A percentile compares a stretch with the other conserved stretches of the same genome.
phyloP scores from a whole-genome alignment of 2,888 invertebrate species.

The Hedya salicella region DNA sequence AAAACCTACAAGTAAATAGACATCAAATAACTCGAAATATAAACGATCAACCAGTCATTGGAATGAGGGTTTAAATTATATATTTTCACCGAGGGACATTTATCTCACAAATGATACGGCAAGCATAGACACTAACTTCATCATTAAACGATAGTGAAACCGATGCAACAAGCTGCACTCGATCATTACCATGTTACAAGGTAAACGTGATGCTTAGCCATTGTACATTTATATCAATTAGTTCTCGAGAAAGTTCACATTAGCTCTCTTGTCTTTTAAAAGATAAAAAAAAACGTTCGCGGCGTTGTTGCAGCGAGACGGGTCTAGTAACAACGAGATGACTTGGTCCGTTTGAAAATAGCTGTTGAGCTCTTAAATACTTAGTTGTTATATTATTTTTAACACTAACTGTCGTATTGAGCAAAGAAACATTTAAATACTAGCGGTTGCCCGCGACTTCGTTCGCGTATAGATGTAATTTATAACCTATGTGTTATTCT shows the following conservation, averaged over 20 bases:
- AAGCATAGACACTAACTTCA: slow-evolving; percentile 25
- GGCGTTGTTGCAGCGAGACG: slow-evolving; percentile 15
- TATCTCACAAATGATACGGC: slow-evolving; percentile 23
- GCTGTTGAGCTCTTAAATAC: not conserved
- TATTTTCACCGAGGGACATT: slow-evolving; percentile 24
- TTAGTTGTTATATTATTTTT: too few species aligned
- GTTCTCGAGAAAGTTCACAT: slow-evolving; percentile 38
- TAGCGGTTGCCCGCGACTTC: too few species aligned
- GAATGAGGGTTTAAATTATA: slow-evolving; percentile 12
- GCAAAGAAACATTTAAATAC: too few species aligned
- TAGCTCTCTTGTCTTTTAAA: slow-evolving; percentile 22
- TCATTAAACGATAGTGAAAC: slow-evolving; percentile 36
- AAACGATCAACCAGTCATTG: not conserved
- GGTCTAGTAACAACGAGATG: not conserved
- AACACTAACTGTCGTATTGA: too few species aligned
- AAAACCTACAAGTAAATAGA: too few species aligned
- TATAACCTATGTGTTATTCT: too few species aligned
- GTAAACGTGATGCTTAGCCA: slow-evolving; percentile 30
- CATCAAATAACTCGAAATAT: too few species aligned
- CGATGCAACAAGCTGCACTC: slow-evolving; percentile 28
- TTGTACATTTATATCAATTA: slow-evolving; percentile 41
- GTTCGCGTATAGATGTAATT: too few species aligned
- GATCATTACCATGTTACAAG: slow-evolving; percentile 37
- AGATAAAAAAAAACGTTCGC: slow-evolving; percentile 13
- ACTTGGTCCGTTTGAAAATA: not conserved